Evolutionary conservation across 2,113 vertebrate genomes (phyloP), one percentile per base, ranked within the genome.

Genomic region (Corythaixoides concolor): DNA sequence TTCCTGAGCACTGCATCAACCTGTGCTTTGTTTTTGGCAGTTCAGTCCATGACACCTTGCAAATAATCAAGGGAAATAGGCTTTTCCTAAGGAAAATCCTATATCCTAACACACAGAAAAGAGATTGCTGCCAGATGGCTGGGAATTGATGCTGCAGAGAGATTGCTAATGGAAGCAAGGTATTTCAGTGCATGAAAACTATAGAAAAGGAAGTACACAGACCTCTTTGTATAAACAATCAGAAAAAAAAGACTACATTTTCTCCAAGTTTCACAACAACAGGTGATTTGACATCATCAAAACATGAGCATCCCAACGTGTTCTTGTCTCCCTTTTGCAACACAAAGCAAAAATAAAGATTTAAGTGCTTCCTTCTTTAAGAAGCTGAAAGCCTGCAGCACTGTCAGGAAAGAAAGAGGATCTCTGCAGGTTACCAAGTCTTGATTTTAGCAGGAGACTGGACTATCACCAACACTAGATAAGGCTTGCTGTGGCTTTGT

Each of bases 41-140:
- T 62, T 88, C 39, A 79, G 45, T 23, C 45, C 17, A 55, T 5
- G 45, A 41, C 75, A 92, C 68, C 67, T 86, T 45, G 52, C 55
- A 96, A 81, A 92, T 80, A 86, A 83, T 62, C 18, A 37, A 8
- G 26, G 73, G 70, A 94, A 95, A 93, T 9, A 45, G 45, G 7
- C 55, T 77, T 80, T 93, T 90, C 88, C 87, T 75, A 86, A 30
- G 76, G 39, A 85, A 94, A 96, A 95, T 59, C 50, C 63, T 92
- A 47, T 59, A 70, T 58, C 53, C n/a, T 83, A 95, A 73, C n/a
- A 66, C 32, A 59, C 2, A 73, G 47, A 91, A 86, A 75, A 90
- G 32, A n/a, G 70, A 93, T 52, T 83, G 72, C 88, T 86, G 56
- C 68, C 88, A 92, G 60, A 80, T 78, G 92, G 74, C 50, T 95